Conservation (phyloP, 2,888 invertebrate species). For the Melikaiella ostensackeni region DNA sequence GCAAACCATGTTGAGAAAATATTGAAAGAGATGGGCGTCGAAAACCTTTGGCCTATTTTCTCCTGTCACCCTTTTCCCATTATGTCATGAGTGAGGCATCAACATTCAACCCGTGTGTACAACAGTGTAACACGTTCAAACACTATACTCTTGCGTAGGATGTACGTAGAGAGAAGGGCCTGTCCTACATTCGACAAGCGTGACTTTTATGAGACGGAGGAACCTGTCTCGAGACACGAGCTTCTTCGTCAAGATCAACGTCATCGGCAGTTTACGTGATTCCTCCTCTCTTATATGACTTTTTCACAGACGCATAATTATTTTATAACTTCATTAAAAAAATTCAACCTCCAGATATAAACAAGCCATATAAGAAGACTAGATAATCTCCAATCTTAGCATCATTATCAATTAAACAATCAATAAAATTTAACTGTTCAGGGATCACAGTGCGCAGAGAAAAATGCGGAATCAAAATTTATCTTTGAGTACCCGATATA, state of each 20-base stretch:
- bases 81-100: constrained; percentile 16
- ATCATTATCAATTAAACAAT: too few species aligned
- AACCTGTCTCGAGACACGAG: constrained; percentile 41
- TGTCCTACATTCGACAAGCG: constrained; percentile 49
- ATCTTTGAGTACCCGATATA: too few species aligned
- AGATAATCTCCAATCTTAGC: too few species aligned
- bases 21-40: not conserved
- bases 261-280: not conserved
- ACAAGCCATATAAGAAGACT: not conserved
- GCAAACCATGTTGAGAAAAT: not conserved
- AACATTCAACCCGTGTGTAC: not conserved
- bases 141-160: constrained; percentile 27
- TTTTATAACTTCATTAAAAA: constrained; percentile 6
- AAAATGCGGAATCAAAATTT: too few species aligned
- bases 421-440: too few species aligned
- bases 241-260: constrained; percentile 4
- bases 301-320: not conserved
- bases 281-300: not conserved
- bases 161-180: constrained; percentile 49
- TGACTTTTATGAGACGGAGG: constrained; percentile 43
- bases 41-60: constrained; percentile 18
- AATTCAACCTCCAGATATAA: not conserved
- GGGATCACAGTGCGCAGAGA: too few species aligned
- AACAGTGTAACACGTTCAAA: constrained; percentile 11
- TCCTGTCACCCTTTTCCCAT: constrained; percentile 14